Evolutionary conservation across 2,113 vertebrate genomes (phyloP), one percentile per base, ranked within the genome.

Genomic region (Rhea pennata): DNA sequence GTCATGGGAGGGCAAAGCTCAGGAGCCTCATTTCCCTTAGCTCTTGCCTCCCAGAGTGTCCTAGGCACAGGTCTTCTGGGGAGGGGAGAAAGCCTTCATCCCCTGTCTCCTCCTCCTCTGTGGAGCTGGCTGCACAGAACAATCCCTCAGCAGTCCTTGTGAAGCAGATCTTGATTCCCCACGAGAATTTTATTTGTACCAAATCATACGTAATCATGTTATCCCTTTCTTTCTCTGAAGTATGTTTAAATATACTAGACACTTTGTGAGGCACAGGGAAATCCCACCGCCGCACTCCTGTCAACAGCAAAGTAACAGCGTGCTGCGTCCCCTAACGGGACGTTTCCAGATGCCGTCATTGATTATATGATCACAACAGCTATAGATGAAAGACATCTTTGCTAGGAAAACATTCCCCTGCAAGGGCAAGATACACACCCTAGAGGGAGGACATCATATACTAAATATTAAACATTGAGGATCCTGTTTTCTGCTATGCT

Each of bases 261-360:
- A 26, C 1, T 19, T 9, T 71, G 39, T 15, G 51, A 87, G 51
- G 71, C 59, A 64, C 51, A 76, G 70, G 44, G 39, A 81, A 42
- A 56, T 22, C 56, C 59, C 58, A 56, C 9, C 7, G 42, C 44
- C 48, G 27, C 19, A 4, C 27, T 73, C 42, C 62, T 31, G 42
- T 26, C 59, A 44, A 3, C 10, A 40, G 62, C 42, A 70, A 73
- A 61, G 42, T 20, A 40, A 7, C 7, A 61, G 73, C 1, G 1
- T 1, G 1, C 4, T 61, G 44, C 54, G 92, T 62, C 10, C 44
- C 19, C 9, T 53, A 10, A 15, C 0, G 6, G 65, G 31, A 13
- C 39, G 16, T 26, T 58, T 61, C 46, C 64, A 84, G 51, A 4
- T 62, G 73, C 53, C 66, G 56, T 61, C 48, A 29, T 1, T 71